Percentiles rank a stretch among this genome's conserved stretches.
Evolutionary conservation across 2,797 vertebrate species (phyloP).

Genomic region (Typhlichthys eigenmanni): DNA sequence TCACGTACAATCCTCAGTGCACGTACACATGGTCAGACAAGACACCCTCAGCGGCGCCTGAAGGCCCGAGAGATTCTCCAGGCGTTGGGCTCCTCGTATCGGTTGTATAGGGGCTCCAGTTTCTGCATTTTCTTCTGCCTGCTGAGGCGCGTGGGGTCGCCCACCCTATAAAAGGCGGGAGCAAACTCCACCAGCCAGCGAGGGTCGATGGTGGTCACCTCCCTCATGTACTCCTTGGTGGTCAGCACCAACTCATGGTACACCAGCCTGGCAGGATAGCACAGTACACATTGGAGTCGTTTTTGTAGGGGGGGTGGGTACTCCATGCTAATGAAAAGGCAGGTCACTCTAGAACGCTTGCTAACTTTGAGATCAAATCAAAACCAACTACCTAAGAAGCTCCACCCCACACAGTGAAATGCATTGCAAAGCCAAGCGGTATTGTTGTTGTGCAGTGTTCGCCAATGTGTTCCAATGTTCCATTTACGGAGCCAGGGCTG

Average conservation of each 20-base stretch:
- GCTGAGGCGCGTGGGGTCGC: slow-evolving; percentile 95
- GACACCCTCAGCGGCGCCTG: slow-evolving; percentile 81
- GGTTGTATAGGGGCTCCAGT: slow-evolving; percentile 94
- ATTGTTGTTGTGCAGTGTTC: too few relatives aligned
- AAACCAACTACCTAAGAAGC: too few relatives aligned
- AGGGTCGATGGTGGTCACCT: slow-evolving; percentile 97
- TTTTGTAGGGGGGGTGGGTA: neutral
- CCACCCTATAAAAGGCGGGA: slow-evolving; percentile 83
- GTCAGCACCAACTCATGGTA: slow-evolving; percentile 97
- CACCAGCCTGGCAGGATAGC: slow-evolving; percentile 83
- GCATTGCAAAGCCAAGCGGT: too few relatives aligned
- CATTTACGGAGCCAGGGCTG: too few relatives aligned
- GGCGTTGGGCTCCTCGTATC: slow-evolving; percentile 96
- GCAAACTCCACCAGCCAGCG: slow-evolving; percentile 98
- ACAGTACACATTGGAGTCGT: neutral
- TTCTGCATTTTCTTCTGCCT: slow-evolving; percentile 98
- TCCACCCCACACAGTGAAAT: too few relatives aligned
- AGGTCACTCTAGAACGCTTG: too few relatives aligned
- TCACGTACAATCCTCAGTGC: too few relatives aligned
- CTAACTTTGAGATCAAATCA: too few relatives aligned
- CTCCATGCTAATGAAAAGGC: too few relatives aligned
- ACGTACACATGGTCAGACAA: too few relatives aligned
- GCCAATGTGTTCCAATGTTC: too few relatives aligned
- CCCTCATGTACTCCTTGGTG: slow-evolving; percentile 98
- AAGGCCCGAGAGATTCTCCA: slow-evolving; percentile 98